Percentiles rank a stretch among this genome's conserved stretches.
Evolutionary conservation across 2,797 vertebrate species (phyloP).

Genomic region (Babyrousa celebensis): DNA sequence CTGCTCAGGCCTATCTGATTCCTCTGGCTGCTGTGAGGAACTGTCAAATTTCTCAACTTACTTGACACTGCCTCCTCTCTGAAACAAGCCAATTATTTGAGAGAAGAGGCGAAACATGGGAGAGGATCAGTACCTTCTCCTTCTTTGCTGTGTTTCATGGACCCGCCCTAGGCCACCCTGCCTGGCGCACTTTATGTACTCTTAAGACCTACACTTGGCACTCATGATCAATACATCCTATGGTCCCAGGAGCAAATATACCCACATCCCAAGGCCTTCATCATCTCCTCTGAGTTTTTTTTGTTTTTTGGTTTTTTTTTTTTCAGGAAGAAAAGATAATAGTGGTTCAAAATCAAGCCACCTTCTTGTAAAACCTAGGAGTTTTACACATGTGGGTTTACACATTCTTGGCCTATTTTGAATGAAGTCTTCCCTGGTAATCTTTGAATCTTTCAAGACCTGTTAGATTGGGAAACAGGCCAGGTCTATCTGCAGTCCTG

Average conservation of each 20-base stretch:
- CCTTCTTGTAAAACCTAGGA: slow-evolving; percentile 66
- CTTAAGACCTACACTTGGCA: slow-evolving; percentile 16
- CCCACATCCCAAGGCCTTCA: not conserved
- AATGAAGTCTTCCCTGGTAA: slow-evolving; percentile 78
- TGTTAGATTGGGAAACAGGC: slow-evolving; percentile 69
- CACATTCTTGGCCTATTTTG: slow-evolving; percentile 75
- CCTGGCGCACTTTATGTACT: slow-evolving; percentile 28
- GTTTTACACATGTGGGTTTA: slow-evolving; percentile 14
- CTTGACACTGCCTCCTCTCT: slow-evolving; percentile 54
- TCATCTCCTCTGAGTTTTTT: not conserved
- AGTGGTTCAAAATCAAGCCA: slow-evolving; percentile 67
- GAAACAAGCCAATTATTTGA: slow-evolving; percentile 67
- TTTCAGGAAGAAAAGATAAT: slow-evolving; percentile 43
- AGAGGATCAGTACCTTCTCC: slow-evolving; percentile 48
- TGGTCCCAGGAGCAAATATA: slow-evolving; percentile 5
- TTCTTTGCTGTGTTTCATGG: slow-evolving; percentile 60
- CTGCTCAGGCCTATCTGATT: not conserved
- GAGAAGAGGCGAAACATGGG: slow-evolving; percentile 64
- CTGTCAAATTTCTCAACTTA: slow-evolving; percentile 49
- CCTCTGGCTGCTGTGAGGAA: not conserved
- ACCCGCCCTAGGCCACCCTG: slow-evolving; percentile 56
- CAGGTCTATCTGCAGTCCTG: slow-evolving; percentile 76
- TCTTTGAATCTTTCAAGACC: slow-evolving; percentile 61
- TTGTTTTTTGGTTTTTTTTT: not conserved
- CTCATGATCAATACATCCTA: slow-evolving; percentile 56